Percentiles rank a stretch among this genome's conserved stretches.
Evolutionary conservation across 2,113 vertebrate species (phyloP).

Genomic region (Ariopsis seemanni): DNA sequence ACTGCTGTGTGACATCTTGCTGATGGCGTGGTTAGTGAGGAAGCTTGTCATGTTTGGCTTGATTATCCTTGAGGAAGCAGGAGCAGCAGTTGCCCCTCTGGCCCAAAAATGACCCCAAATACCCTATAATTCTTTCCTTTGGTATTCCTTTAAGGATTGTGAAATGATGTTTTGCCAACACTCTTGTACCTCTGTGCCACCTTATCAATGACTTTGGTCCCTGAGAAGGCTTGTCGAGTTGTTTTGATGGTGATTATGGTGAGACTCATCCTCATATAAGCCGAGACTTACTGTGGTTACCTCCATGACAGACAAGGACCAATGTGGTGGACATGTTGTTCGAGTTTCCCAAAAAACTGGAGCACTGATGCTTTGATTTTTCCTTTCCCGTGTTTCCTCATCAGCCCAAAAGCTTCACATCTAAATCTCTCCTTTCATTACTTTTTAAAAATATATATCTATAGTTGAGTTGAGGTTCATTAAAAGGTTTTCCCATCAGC

Average conservation of each 20-base stretch:
- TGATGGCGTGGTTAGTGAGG: not conserved
- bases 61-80: conserved; percentile 7
- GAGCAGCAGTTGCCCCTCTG: not conserved
- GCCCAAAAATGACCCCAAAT: not conserved
- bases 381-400: not conserved
- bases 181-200: not conserved
- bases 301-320: not conserved
- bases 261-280: too few species aligned
- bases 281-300: not conserved
- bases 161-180: not conserved
- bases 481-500: conserved; percentile 38
- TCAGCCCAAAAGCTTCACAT: not conserved
- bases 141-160: not conserved
- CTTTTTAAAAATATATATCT: too few species aligned
- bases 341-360: not conserved
- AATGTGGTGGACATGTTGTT: not conserved
- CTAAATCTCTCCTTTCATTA: not conserved
- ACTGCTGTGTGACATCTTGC: not conserved
- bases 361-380: not conserved
- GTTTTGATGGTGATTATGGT: not conserved
- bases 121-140: not conserved
- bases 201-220: not conserved
- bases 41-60: conserved; percentile 8
- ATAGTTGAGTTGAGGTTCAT: conserved; percentile 18
- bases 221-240: not conserved